Evolutionary conservation across 2,888 invertebrate genomes (phyloP), one percentile per base, ranked within the genome.

Genomic region (Drosophila tripunctata): DNA sequence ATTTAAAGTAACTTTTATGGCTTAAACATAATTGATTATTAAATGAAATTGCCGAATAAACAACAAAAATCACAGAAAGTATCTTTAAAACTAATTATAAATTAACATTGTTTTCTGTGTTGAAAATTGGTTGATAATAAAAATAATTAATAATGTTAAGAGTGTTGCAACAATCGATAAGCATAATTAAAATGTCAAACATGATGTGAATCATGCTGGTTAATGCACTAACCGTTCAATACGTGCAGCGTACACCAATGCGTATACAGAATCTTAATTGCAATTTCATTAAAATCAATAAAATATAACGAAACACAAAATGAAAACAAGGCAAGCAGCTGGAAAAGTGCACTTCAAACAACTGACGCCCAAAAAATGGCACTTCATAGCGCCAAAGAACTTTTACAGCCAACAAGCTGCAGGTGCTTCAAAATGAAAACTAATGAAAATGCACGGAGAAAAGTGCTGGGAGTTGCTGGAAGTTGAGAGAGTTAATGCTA

Each of bases 141-240:
- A 36, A 67, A 52, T 56, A 33, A 52, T 51, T 66, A 50, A 27
- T 54, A 77, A 69, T 76, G 41, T 73, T 73, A 33, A 62, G 48
- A 40, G 43, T 66, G 58, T 41, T 40, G 40, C 58, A 27, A 33
- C 54, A 45, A 41, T 50, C 61, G 61, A 44, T 35, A 41, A 61
- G 66, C 86, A 83, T 86, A 81, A 81, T 86, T 83, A 81, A 81
- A 77, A 83, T 77, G 87, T 81, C 81, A 81, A 71, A 74, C 78
- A 66, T 66, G 64, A 56, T 64, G 83, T 73, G 45, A 70, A 67
- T 70, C 54, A 51, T 51, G 22, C 30, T 54, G 65, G 67, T 77
- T 83, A 83, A 86, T 86, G 84, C 81, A 83, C 64, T 79, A 14
- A 6, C 24, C 14, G 10, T 31, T 6, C 24, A 47, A 12, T 10